Percentiles rank a stretch among this genome's conserved stretches.
phyloP scores from a whole-genome alignment of 2,888 invertebrate species.

The Fissipunctia ypsillon region DNA sequence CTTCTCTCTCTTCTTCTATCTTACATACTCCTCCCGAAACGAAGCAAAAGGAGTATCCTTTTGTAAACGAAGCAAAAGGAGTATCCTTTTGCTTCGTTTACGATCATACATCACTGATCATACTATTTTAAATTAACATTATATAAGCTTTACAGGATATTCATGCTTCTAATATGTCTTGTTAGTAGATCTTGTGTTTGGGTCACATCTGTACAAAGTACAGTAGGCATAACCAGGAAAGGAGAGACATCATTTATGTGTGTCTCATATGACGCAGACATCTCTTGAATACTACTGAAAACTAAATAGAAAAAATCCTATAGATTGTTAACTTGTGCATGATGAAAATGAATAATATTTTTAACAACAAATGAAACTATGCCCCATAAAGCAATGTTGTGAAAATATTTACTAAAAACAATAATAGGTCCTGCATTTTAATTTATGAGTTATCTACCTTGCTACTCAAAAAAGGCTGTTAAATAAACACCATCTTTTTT shows the following conservation, averaged over 20 bases:
- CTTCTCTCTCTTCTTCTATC: too few relatives aligned
- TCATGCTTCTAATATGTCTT: not conserved
- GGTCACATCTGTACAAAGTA: not conserved
- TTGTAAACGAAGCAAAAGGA: too few relatives aligned
- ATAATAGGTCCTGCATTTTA: too few relatives aligned
- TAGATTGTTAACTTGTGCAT: not conserved
- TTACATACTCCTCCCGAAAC: too few relatives aligned
- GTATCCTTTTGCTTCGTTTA: not conserved
- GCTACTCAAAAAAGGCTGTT: too few relatives aligned
- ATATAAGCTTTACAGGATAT: not conserved
- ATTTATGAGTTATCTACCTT: too few relatives aligned
- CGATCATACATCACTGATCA: not conserved
- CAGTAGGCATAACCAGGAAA: not conserved
- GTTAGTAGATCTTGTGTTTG: not conserved
- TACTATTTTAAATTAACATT: not conserved
- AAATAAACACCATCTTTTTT: too few relatives aligned
- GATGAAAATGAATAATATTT: not conserved
- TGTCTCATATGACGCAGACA: not conserved
- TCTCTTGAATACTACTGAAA: too few relatives aligned
- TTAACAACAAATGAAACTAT: not conserved
- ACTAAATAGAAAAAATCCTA: not conserved
- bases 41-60: too few relatives aligned
- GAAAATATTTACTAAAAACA: not conserved
- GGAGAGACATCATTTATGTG: not conserved
- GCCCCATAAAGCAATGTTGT: not conserved